Conservation (phyloP, 1,140 invertebrate genomes). For the Thaumetopoea pityocampa region DNA sequence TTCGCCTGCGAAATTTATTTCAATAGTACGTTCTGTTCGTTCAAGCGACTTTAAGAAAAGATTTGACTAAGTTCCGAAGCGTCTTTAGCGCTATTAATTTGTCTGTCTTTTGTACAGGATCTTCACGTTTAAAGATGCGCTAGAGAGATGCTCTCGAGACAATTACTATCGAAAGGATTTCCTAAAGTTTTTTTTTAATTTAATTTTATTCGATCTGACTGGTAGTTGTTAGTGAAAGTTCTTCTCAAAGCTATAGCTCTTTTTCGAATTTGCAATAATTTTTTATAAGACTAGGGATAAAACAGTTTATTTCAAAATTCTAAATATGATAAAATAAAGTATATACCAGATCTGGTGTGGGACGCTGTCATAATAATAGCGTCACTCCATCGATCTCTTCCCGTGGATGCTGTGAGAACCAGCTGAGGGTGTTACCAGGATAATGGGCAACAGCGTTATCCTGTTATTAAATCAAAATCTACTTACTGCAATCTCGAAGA, state of each 20-base stretch:
- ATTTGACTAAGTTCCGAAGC: constrained; percentile 30
- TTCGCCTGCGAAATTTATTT: constrained; percentile 39
- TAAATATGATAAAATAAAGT: no score
- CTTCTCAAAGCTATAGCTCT: constrained; percentile 13
- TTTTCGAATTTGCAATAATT: constrained; percentile 12
- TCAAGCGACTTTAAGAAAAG: constrained; percentile 14
- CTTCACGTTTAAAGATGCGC: constrained; percentile 12
- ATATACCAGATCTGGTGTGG: no score
- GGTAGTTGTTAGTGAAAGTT: constrained; percentile 6
- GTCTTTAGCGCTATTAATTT: constrained; percentile 47
- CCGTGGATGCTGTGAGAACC: no score
- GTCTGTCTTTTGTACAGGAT: constrained; percentile 22
- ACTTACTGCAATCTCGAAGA: no score
- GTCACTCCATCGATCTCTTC: no score
- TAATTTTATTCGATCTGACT: constrained; percentile 17
- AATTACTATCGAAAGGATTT: constrained; percentile 27
- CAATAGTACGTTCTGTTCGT: constrained; percentile 24
- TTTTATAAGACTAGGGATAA: no score
- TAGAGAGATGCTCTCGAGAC: constrained; percentile 28
- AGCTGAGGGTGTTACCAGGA: no score
- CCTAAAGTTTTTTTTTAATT: constrained; percentile 19
- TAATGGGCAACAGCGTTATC: no score
- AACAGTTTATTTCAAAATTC: no score
- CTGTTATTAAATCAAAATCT: no score
- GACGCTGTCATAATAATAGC: no score